These are phyloP conservation scores for Flexamia atlantica DNA, from an alignment of 2,888 invertebrate genomes.

Conservation along the genomic window DNA sequence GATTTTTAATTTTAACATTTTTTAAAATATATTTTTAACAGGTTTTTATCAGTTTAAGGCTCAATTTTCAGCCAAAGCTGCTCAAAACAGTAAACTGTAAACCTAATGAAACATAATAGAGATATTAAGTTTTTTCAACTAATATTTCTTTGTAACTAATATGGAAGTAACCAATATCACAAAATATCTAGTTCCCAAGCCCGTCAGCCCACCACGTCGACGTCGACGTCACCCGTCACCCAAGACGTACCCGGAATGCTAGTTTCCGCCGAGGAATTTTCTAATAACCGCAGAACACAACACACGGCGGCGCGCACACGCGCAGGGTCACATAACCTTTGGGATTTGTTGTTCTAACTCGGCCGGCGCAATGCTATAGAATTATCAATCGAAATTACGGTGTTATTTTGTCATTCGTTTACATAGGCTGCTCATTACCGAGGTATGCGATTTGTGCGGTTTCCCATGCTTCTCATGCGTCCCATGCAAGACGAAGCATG, in stretches of 20 bases:
- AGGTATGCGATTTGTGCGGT: constrained; percentile 48
- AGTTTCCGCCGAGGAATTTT: constrained; percentile 58
- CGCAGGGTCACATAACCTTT: constrained; percentile 60
- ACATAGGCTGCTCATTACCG: constrained; percentile 60
- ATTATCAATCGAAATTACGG: constrained; percentile 64
- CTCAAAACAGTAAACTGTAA: too few relatives aligned
- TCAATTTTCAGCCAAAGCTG: too few relatives aligned
- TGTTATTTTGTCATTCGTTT: constrained; percentile 64
- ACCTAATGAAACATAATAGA: too few relatives aligned
- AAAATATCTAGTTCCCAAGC: neutral
- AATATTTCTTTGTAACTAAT: too few relatives aligned
- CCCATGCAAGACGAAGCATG: constrained; percentile 1
- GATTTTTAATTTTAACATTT: too few relatives aligned
- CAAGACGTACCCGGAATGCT: constrained; percentile 35
- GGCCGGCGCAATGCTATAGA: constrained; percentile 61
- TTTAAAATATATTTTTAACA: too few relatives aligned
- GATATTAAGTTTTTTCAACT: too few relatives aligned
- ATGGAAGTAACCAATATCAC: too few relatives aligned
- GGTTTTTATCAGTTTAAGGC: too few relatives aligned
- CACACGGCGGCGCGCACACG: neutral
- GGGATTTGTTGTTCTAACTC: constrained; percentile 62
- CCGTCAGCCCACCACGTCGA: neutral
- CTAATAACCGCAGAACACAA: constrained; percentile 57
- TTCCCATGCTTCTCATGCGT: constrained; percentile 58
- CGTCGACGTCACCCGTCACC: neutral